A percentile compares a stretch with the other conserved stretches of the same genome.
phyloP scores from a whole-genome alignment of 2,888 invertebrate species.

The Drosophila testacea region DNA sequence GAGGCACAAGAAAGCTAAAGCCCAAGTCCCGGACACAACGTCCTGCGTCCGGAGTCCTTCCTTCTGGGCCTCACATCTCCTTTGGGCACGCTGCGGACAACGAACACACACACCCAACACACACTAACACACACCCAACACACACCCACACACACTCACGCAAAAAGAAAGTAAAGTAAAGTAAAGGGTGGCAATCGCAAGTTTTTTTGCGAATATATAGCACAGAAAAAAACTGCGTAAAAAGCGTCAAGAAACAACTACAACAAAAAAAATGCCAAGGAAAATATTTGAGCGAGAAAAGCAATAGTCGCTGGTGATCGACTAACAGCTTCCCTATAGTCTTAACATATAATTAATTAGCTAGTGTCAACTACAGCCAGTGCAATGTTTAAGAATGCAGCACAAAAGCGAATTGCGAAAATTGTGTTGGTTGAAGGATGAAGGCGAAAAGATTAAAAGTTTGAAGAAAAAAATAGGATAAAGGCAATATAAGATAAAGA shows the following conservation, averaged over 20 bases:
- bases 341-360: not conserved
- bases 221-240: constrained; percentile 31
- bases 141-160: not conserved
- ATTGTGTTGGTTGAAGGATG: not conserved
- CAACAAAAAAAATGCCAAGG: not conserved
- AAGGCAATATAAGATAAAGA: not conserved
- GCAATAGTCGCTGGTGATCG: not conserved
- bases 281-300: not conserved
- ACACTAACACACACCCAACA: constrained; percentile 1
- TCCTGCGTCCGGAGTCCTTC: constrained; percentile 15
- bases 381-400: not conserved
- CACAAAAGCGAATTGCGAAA: not conserved
- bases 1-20: constrained; percentile 41
- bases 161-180: constrained; percentile 28
- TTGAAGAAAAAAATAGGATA: no score
- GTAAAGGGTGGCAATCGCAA: constrained; percentile 71
- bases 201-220: constrained; percentile 47
- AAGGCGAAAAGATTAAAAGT: no score
- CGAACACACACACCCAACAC: constrained; percentile 25
- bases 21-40: constrained; percentile 58
- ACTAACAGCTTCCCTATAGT: not conserved
- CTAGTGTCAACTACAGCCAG: not conserved
- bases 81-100: constrained; percentile 39
- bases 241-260: constrained; percentile 2
- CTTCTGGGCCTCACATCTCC: constrained; percentile 17